Evolutionary conservation across 2,113 vertebrate species (phyloP).

Genomic region (Bos indicus): DNA sequence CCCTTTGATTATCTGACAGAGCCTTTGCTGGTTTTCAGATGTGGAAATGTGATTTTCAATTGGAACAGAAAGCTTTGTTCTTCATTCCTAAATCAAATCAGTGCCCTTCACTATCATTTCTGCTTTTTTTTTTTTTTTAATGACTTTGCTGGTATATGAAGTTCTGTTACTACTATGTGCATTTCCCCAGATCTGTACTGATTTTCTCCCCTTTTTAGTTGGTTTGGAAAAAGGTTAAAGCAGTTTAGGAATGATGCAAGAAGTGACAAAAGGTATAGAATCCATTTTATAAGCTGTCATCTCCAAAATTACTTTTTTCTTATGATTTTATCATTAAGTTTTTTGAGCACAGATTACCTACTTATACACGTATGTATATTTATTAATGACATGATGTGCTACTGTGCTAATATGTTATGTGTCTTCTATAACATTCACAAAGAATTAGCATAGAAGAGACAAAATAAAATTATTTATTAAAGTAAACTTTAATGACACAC

Average conservation of each 20-base stretch:
- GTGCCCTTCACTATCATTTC: background rate
- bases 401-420: background rate
- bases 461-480: background rate
- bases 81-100: conserved; percentile 39
- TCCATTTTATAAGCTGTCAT: background rate
- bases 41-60: conserved; percentile 33
- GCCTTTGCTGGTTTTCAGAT: background rate
- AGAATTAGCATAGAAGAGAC: background rate
- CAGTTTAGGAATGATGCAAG: background rate
- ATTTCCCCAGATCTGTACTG: background rate
- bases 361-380: background rate
- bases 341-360: background rate
- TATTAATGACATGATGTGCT: background rate
- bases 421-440: background rate
- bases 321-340: background rate
- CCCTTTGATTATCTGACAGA: conserved; percentile 4
- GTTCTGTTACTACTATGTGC: background rate
- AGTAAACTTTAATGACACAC: background rate
- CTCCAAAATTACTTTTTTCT: background rate
- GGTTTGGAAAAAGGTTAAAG: background rate
- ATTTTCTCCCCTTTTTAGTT: background rate
- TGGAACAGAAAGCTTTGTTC: conserved; percentile 34
- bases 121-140: background rate
- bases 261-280: background rate
- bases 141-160: background rate